Evolutionary conservation across 92 coral and sea anemone species (phyloP).

Genomic region (Palythoa heliodiscus): DNA sequence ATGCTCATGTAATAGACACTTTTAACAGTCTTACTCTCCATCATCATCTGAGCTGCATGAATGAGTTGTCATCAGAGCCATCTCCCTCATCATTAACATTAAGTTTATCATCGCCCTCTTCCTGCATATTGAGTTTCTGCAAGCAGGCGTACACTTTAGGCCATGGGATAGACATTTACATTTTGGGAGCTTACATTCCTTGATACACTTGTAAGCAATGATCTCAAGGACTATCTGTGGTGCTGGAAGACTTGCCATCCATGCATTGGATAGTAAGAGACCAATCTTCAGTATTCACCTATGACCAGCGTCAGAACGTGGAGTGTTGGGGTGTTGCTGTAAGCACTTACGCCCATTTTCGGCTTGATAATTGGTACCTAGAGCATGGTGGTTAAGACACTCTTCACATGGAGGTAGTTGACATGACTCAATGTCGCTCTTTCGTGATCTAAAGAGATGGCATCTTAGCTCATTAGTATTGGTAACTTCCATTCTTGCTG

Average conservation of each 20-base stretch:
- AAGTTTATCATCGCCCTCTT: no score
- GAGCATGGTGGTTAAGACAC: conserved; percentile 5
- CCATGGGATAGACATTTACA: background rate
- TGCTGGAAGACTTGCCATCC: conserved; percentile 34
- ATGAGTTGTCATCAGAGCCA: background rate
- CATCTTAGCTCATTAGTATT: conserved; percentile 27
- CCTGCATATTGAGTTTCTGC: no score
- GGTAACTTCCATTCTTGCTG: conserved; percentile 4
- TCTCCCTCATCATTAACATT: no score
- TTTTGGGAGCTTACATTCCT: conserved; percentile 19
- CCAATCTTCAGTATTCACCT: background rate
- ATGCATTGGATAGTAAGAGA: conserved; percentile 22
- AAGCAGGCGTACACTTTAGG: no score
- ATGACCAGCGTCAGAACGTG: background rate
- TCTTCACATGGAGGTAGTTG: background rate
- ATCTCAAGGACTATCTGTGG: conserved; percentile 19
- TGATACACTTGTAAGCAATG: background rate
- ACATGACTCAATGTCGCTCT: conserved; percentile 27
- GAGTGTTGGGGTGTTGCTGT: background rate
- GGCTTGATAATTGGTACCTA: background rate
- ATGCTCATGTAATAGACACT: background rate
- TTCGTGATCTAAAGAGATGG: background rate
- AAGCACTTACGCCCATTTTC: background rate
- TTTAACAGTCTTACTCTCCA: background rate
- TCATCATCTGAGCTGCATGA: background rate